Percentiles rank a stretch among this genome's conserved stretches.
These are phyloP conservation scores for Heterodera carotae DNA, from an alignment of 1,140 invertebrate genomes.

Conservation along the genomic window DNA sequence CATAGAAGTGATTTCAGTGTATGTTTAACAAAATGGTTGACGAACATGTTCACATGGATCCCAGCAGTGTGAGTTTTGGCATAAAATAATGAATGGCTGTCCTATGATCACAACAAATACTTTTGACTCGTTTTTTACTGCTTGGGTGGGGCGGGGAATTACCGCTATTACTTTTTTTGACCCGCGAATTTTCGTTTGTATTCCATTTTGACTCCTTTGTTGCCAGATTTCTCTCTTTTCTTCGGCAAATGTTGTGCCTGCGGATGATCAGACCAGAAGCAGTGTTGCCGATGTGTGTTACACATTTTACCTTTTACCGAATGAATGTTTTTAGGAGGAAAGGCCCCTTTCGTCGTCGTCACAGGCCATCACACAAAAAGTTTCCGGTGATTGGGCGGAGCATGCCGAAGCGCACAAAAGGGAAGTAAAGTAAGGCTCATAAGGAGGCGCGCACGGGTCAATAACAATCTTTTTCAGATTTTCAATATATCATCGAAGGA, in stretches of 20 bases:
- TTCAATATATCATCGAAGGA: constrained; percentile 20
- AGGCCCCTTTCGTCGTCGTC: neutral
- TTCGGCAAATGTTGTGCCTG: neutral
- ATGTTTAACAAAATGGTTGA: neutral
- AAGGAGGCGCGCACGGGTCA: neutral
- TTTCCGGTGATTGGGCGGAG: neutral
- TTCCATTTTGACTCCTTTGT: neutral
- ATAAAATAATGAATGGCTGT: neutral
- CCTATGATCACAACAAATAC: too few species aligned
- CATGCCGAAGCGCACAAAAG: neutral
- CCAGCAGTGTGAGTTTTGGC: constrained; percentile 17
- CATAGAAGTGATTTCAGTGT: too few species aligned
- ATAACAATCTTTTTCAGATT: neutral
- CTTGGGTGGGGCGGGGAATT: too few species aligned
- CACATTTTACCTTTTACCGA: neutral
- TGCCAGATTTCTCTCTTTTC: constrained; percentile 6
- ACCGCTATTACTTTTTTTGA: too few species aligned
- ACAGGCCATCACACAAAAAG: neutral
- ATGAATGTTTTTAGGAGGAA: neutral
- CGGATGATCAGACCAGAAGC: neutral
- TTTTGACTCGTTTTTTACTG: neutral
- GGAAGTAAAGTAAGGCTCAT: neutral
- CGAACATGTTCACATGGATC: constrained; percentile 8
- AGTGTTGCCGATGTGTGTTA: neutral
- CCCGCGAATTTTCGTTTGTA: neutral